Evolutionary conservation across 53 echinoderm and acorn worm genomes (phyloP).

Genomic region (Echinometra lucunter): DNA sequence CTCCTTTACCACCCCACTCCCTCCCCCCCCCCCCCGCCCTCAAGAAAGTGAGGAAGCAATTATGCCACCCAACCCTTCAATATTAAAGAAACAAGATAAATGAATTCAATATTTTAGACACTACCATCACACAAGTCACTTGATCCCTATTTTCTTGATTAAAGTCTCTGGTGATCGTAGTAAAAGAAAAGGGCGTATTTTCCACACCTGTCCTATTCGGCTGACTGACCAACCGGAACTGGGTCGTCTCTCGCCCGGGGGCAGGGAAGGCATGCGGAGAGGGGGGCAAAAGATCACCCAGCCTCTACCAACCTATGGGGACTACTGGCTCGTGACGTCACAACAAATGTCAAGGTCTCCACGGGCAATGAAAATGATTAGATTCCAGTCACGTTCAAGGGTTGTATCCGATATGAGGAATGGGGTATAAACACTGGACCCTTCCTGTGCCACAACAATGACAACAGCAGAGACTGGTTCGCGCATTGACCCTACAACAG

Average conservation of each 20-base stretch:
- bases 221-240: not conserved
- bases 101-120: too few species aligned
- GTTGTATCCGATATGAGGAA: not conserved
- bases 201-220: slow-evolving; percentile 3
- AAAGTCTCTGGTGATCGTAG: not conserved
- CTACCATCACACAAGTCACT: too few species aligned
- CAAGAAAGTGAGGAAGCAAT: too few species aligned
- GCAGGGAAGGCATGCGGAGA: not conserved
- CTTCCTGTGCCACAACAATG: not conserved
- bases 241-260: slow-evolving; percentile 32
- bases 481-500: too few species aligned
- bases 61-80: too few species aligned
- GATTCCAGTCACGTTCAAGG: slow-evolving; percentile 25
- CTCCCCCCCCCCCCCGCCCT: too few species aligned
- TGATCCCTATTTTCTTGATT: too few species aligned
- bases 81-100: too few species aligned
- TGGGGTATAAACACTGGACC: not conserved
- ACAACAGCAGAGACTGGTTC: not conserved
- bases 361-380: slow-evolving; percentile 17
- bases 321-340: slow-evolving; percentile 26
- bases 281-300: slow-evolving; percentile 14
- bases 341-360: slow-evolving; percentile 31
- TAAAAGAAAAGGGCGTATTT: not conserved
- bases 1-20: not conserved
- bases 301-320: slow-evolving; percentile 11